Evolutionary conservation across 2,888 invertebrate genomes (phyloP).

Genomic region (Drosophila emarginata): DNA sequence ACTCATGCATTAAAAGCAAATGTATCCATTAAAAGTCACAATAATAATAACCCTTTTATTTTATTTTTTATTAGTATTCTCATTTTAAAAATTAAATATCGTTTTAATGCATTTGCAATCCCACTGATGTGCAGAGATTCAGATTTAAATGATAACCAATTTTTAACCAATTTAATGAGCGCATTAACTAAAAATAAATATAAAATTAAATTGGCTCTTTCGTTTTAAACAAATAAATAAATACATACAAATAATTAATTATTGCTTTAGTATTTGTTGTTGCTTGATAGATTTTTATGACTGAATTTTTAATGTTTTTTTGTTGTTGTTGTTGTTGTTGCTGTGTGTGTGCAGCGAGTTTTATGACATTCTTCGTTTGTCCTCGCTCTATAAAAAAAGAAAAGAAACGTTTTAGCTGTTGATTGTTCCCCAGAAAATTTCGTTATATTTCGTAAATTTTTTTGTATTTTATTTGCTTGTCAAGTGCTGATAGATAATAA

Average conservation of each 20-base stretch:
- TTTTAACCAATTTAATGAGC: constrained; percentile 57
- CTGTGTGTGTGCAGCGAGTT: constrained; percentile 30
- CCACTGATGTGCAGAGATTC: constrained; percentile 1
- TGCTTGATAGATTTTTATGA: constrained; percentile 28
- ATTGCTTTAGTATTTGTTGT: constrained; percentile 38
- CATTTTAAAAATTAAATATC: constrained; percentile 14
- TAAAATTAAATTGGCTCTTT: constrained; percentile 33
- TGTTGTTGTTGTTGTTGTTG: constrained; percentile 6
- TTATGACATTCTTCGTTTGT: constrained; percentile 34
- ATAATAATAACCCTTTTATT: constrained; percentile 36
- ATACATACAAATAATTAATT: constrained; percentile 56
- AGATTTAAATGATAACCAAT: constrained; percentile 30
- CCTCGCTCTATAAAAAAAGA: constrained; percentile 15
- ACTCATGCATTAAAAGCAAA: constrained; percentile 62
- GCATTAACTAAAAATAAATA: constrained; percentile 71
- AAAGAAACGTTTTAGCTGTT: constrained; percentile 27
- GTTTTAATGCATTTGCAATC: constrained; percentile 36
- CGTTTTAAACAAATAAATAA: constrained; percentile 45
- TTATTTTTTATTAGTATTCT: constrained; percentile 24
- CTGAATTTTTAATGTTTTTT: constrained; percentile 18
- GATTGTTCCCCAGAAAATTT: constrained; percentile 40
- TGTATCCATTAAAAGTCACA: constrained; percentile 42
- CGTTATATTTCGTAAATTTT: constrained; percentile 30
- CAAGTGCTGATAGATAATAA: constrained; percentile 20
- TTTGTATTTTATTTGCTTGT: constrained; percentile 6